Evolutionary conservation across 1,140 invertebrate species (phyloP).

Genomic region (Drosophila dunni): DNA sequence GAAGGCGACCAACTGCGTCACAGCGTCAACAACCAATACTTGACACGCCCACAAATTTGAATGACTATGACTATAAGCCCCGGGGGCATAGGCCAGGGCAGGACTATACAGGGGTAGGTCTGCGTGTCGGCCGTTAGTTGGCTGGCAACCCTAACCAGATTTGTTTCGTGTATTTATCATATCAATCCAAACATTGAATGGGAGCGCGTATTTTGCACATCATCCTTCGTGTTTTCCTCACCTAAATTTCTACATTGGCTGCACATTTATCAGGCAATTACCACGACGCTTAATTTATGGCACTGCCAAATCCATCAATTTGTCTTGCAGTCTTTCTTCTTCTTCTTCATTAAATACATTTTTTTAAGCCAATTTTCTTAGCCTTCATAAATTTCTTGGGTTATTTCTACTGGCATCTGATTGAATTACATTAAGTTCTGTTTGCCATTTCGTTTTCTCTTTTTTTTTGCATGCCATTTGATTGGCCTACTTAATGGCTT

Average conservation of each 20-base stretch:
- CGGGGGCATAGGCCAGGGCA: background rate
- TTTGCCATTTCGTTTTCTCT: conserved; percentile 5
- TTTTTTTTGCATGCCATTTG: conserved; percentile 63
- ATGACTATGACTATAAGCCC: conserved; percentile 4
- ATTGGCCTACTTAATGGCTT: conserved; percentile 73
- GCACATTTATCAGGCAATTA: conserved; percentile 60
- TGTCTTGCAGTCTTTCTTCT: conserved; percentile 11
- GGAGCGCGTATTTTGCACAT: conserved; percentile 20
- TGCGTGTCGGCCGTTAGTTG: conserved; percentile 16
- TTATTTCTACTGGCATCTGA: conserved; percentile 37
- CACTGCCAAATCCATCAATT: conserved; percentile 37
- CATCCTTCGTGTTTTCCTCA: conserved; percentile 18
- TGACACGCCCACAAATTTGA: conserved; percentile 31
- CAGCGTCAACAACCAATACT: conserved; percentile 9
- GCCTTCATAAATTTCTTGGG: conserved; percentile 9
- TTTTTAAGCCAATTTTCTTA: background rate
- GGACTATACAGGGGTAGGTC: background rate
- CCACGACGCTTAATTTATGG: conserved; percentile 40
- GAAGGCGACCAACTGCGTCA: conserved; percentile 29
- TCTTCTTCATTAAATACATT: conserved; percentile 24
- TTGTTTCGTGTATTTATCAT: conserved; percentile 52
- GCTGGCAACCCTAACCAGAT: conserved; percentile 16
- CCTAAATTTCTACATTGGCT: conserved; percentile 25
- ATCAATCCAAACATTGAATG: conserved; percentile 48
- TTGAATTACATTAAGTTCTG: conserved; percentile 59